phyloP scores from a whole-genome alignment of 2,113 vertebrate species.

The Platysteira castanea region DNA sequence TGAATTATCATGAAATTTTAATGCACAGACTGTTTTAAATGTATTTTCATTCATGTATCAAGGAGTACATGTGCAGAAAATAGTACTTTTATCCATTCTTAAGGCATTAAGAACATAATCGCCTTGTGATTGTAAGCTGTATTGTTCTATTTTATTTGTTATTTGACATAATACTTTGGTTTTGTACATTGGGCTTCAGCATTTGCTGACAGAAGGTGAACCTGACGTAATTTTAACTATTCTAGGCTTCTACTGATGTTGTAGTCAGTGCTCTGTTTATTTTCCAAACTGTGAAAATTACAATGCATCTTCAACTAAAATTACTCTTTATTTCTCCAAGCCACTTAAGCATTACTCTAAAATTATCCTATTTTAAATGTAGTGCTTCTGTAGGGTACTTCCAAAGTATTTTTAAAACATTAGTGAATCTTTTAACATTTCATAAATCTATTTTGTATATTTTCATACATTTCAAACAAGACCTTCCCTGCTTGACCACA shows the following conservation, averaged over 20 bases:
- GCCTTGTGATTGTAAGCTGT: conserved; percentile 11
- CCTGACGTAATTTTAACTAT: background rate
- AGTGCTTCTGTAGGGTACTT: background rate
- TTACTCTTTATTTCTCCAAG: background rate
- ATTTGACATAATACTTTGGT: background rate
- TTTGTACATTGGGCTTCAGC: background rate
- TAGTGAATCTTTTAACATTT: background rate
- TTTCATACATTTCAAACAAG: background rate
- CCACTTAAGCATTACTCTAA: background rate
- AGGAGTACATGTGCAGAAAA: conserved; percentile 11
- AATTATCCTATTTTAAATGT: background rate
- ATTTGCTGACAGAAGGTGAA: background rate
- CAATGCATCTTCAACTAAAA: background rate
- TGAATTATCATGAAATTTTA: background rate
- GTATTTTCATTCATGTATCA: background rate
- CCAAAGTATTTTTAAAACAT: background rate
- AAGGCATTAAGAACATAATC: conserved; percentile 46
- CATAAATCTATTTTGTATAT: background rate
- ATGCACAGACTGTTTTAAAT: background rate
- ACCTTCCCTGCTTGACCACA: background rate
- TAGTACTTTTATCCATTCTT: conserved; percentile 33
- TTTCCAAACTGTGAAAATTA: background rate
- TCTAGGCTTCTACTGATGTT: background rate
- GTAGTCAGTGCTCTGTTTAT: background rate
- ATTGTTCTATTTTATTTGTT: conserved; percentile 43